Percentiles rank a stretch among this genome's conserved stretches.
phyloP scores from a whole-genome alignment of 2,797 vertebrate species.

The Argyrosomus regius region DNA sequence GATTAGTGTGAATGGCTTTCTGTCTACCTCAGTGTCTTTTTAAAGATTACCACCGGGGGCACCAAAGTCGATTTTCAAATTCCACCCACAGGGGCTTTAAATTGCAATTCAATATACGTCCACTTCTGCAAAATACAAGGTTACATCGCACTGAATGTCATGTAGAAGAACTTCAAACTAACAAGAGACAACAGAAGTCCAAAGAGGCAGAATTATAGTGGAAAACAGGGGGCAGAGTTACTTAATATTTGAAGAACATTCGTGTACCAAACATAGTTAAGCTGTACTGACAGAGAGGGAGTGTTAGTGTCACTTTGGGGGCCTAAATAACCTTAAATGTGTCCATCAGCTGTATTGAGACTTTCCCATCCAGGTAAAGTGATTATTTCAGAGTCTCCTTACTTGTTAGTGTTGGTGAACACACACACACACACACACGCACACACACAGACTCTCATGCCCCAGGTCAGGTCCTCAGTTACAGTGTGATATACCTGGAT shows the following conservation, averaged over 20 bases:
- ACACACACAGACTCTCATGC: constrained; percentile 15
- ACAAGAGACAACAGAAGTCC: neutral
- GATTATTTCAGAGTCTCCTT: constrained; percentile 29
- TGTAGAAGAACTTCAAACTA: neutral
- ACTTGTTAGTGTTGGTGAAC: constrained; percentile 51
- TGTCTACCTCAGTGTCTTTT: neutral
- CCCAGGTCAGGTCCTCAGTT: constrained; percentile 48
- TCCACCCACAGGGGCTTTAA: neutral
- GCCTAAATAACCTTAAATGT: neutral
- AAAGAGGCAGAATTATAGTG: too few species aligned
- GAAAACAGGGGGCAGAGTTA: too few species aligned
- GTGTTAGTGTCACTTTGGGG: neutral
- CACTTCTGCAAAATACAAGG: neutral
- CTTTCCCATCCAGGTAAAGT: constrained; percentile 6
- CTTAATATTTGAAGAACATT: too few species aligned
- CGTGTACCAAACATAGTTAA: neutral
- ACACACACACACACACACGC: constrained; percentile 11
- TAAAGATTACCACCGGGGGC: neutral
- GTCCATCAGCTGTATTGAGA: constrained; percentile 22
- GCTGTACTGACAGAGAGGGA: neutral
- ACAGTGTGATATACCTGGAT: constrained; percentile 43
- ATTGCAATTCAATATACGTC: neutral
- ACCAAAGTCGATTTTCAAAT: neutral
- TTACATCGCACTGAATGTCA: neutral
- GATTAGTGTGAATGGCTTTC: neutral